Conservation (phyloP, 2,888 invertebrate genomes). For the Cantharis lateralis region DNA sequence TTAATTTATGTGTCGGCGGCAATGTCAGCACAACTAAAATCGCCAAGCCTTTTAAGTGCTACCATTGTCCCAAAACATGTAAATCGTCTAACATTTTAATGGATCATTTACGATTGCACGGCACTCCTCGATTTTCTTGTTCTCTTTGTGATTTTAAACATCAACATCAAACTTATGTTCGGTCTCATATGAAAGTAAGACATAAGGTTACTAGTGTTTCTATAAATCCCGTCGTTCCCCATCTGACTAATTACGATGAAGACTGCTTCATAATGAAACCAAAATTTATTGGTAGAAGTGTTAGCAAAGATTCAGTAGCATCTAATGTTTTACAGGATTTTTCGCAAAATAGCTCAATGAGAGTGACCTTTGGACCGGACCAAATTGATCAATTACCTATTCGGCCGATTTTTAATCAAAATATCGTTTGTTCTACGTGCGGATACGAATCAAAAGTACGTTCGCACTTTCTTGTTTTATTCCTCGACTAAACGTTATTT, state of each 20-base stretch:
- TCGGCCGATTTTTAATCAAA: slow-evolving; percentile 65
- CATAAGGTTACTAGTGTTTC: slow-evolving; percentile 57
- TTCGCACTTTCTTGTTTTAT: not conserved
- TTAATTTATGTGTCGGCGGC: slow-evolving; percentile 39
- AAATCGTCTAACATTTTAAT: slow-evolving; percentile 56
- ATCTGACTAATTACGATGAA: slow-evolving; percentile 54
- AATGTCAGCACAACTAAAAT: slow-evolving; percentile 30
- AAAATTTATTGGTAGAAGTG: slow-evolving; percentile 18
- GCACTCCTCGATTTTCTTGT: slow-evolving; percentile 63
- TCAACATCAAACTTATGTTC: slow-evolving; percentile 42
- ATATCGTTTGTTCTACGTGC: slow-evolving; percentile 69
- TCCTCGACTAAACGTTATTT: not conserved
- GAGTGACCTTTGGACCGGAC: slow-evolving; percentile 58
- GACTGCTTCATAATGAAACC: slow-evolving; percentile 60
- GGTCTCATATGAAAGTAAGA: slow-evolving; percentile 59
- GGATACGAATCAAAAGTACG: slow-evolving; percentile 65
- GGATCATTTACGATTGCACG: slow-evolving; percentile 66
- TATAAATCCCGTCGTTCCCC: slow-evolving; percentile 57
- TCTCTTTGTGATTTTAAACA: slow-evolving; percentile 59
- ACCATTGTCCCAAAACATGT: slow-evolving; percentile 58
- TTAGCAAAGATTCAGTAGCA: slow-evolving; percentile 9
- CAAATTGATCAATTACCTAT: slow-evolving; percentile 69
- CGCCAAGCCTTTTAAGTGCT: slow-evolving; percentile 55
- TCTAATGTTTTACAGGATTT: not conserved
- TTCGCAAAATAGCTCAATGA: slow-evolving; percentile 27